Base-by-base conservation (phyloP, 2,888 invertebrate species). In the Machimus rusticus region DNA sequence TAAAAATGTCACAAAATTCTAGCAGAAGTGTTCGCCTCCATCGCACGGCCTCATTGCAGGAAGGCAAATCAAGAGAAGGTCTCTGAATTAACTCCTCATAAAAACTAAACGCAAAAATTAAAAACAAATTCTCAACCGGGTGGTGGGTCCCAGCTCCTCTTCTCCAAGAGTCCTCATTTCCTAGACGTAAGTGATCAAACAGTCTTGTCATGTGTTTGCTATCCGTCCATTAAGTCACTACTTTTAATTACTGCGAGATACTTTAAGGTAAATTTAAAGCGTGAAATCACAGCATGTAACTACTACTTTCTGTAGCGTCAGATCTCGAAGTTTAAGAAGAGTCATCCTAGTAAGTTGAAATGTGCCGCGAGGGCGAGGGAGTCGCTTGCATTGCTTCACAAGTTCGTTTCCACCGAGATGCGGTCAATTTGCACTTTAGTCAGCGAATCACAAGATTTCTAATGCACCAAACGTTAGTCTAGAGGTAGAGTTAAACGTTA, bases 161-260 rank as follows among this genome's bases (percentile, higher is more conserved):
- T 51, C 76, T 86, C 23, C n/a, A 23, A 86, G 51, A 74, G 28
- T 86, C 51, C 74, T 74, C 28, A 74, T 39, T 74, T 31, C 28
- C 19, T 74, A 74, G 74, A 76, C 74, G 57, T 86, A 74, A 74
- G 81, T 31, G 43, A 55, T 46, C 51, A 88, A 87, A 86, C 89
- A 89, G 89, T 90, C 90, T 90, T 90, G 90, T 90, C 90, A 90
- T 89, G 89, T 88, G 87, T 89, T 88, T 89, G 89, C 89, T 89
- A 90, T 89, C 89, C 89, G 89, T 87, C 84, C 78, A 87, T 57
- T 88, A 87, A 87, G 87, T 88, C 87, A 88, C 85, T 88, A 88
- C 66, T 51, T 89, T 89, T 90, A 89, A 88, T 87, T 89, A 79
- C 86, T 88, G 88, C 81, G 74, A 87, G 85, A 88, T 88, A 89